Base-by-base conservation (phyloP, 2,113 vertebrate genomes). In the Pangasianodon hypophthalmus region DNA sequence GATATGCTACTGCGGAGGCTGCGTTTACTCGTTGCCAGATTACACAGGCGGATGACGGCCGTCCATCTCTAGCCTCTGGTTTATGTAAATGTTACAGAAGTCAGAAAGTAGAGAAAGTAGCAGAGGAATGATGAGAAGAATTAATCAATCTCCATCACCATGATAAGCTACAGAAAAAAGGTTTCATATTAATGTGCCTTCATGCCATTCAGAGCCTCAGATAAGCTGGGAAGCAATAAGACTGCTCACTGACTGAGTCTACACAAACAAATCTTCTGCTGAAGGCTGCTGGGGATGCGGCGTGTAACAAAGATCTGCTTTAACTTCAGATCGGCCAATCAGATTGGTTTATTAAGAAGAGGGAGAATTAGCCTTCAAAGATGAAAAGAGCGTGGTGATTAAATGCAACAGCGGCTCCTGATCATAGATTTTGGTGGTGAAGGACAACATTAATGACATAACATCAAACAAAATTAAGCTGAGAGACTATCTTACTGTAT, bases 221-320 rank as follows among this genome's bases (percentile, higher is more conserved):
- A 90, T 90, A 91, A 91, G 88, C 73, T 29, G 75, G 26, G 75
- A 84, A 54, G 88, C 84, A 90, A 90, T 85, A 89, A 90, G 52
- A 29, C 46, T 71, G 80, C 90, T 87, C 54, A 84, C 18, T 79
- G 88, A 84, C 82, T 84, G 52, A 85, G 56, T 85, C 81, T 89
- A 41, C 81, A 85, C 21, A 71, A 54, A 52, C 44, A 81, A 32
- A 79, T 67, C 54, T 86, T 58, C 54, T 67, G 21, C 50, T 32
- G 37, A 60, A 64, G 71, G 87, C 82, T 71, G 83, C 62, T 67
- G 80, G 54, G 71, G 82, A 88, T 84, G 69, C 56, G 50, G 44
- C 26, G 50, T 86, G 32, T 48, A 56, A 52, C 67, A 84, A 79
- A 89, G 83, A 85, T 88, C 48, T 56, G 75, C 73, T 83, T 83